These are phyloP conservation scores for Sericinus montela DNA, from an alignment of 2,888 invertebrate genomes.

Conservation along the genomic window DNA sequence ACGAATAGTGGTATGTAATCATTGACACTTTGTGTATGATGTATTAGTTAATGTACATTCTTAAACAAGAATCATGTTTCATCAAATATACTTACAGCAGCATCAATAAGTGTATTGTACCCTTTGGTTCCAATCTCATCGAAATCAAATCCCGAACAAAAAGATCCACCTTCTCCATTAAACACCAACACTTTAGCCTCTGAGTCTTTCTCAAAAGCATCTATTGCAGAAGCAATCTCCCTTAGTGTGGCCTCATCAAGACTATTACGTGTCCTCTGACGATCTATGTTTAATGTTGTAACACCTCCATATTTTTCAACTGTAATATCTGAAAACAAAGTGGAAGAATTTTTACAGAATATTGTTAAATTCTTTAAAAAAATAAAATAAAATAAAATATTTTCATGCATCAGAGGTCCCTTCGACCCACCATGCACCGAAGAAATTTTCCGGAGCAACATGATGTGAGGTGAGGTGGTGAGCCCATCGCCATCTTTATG, in stretches of 20 bases:
- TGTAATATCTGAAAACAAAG: slow-evolving; percentile 49
- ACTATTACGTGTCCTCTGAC: slow-evolving; percentile 90
- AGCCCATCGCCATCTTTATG: too few species aligned
- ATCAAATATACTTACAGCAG: slow-evolving; percentile 46
- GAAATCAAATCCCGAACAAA: slow-evolving; percentile 95
- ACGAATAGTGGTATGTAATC: too few species aligned
- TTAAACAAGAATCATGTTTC: too few species aligned
- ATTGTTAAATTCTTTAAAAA: too few species aligned
- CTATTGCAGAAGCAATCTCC: slow-evolving; percentile 84
- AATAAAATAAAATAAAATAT: too few species aligned
- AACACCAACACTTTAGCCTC: slow-evolving; percentile 86
- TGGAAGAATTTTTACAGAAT: too few species aligned
- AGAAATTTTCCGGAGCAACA: too few species aligned
- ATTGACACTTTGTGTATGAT: too few species aligned
- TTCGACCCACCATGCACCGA: too few species aligned
- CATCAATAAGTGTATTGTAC: slow-evolving; percentile 57
- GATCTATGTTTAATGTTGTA: slow-evolving; percentile 91
- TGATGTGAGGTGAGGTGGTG: too few species aligned
- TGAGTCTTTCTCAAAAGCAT: slow-evolving; percentile 88
- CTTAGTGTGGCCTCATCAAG: slow-evolving; percentile 85
- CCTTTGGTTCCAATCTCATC: slow-evolving; percentile 81
- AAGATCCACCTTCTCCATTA: slow-evolving; percentile 94
- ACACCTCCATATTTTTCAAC: slow-evolving; percentile 82
- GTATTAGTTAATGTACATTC: too few species aligned
- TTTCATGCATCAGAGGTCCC: too few species aligned